Percentiles rank a stretch among this genome's conserved stretches.
These are phyloP conservation scores for Eulemur rubriventer DNA, from an alignment of 2,797 vertebrate genomes.

Conservation along the genomic window DNA sequence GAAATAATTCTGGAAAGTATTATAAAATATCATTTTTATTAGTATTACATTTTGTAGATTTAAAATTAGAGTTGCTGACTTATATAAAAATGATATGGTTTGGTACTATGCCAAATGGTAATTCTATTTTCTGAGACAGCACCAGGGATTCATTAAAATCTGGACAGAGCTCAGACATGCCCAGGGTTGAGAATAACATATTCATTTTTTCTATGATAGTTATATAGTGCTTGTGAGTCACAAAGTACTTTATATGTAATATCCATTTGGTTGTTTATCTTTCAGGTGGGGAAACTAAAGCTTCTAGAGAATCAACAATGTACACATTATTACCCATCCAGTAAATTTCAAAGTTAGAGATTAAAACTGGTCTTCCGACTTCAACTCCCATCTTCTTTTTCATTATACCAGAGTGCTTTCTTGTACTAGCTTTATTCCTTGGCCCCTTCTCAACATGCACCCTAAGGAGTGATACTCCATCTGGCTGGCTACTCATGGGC, in stretches of 20 bases:
- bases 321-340: not conserved
- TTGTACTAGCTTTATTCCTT: not conserved
- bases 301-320: not conserved
- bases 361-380: not conserved
- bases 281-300: not conserved
- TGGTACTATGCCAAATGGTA: not conserved
- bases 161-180: not conserved
- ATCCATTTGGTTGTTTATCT: not conserved
- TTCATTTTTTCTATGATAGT: not conserved
- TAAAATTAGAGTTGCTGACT: conserved; percentile 33
- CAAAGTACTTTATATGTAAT: not conserved
- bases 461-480: not conserved
- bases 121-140: conserved; percentile 49
- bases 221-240: not conserved
- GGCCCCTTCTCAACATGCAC: not conserved
- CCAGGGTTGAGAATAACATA: not conserved
- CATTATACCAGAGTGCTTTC: not conserved
- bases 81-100: conserved; percentile 15
- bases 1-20: conserved; percentile 27
- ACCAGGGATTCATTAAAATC: conserved; percentile 25
- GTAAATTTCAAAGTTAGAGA: not conserved
- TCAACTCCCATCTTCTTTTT: not conserved
- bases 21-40: conserved; percentile 19
- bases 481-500: not conserved
- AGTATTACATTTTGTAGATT: not conserved